A percentile compares a stretch with the other conserved stretches of the same genome.
Conservation (phyloP, 2,888 invertebrate species). For the Tiliacea citrago region DNA sequence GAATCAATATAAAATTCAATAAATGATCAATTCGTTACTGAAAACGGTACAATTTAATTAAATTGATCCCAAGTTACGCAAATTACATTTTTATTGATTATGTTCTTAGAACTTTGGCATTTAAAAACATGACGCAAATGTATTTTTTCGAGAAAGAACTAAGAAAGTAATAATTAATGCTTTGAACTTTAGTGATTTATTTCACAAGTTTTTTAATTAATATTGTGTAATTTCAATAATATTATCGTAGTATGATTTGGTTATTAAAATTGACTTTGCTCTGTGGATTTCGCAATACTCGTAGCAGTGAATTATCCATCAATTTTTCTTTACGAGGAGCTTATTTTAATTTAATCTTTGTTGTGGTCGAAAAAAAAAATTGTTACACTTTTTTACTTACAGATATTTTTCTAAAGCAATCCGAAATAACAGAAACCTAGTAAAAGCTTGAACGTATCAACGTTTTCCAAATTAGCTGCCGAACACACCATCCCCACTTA, state of each 20-base stretch:
- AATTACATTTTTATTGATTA: not conserved
- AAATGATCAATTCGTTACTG: not conserved
- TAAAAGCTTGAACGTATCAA: not conserved
- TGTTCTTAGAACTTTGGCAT: not conserved
- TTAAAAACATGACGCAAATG: not conserved
- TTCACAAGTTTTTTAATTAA: not conserved
- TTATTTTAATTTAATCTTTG: not conserved
- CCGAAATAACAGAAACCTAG: not conserved
- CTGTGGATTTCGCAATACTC: not conserved
- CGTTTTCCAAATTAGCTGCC: not conserved
- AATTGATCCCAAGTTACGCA: not conserved
- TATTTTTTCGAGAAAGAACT: too few relatives aligned
- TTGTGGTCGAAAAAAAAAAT: too few relatives aligned
- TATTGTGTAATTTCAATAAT: not conserved
- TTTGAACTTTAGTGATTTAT: not conserved
- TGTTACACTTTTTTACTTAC: not conserved
- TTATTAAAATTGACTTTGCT: not conserved
- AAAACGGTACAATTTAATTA: not conserved
- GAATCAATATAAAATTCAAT: not conserved
- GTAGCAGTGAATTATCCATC: not conserved
- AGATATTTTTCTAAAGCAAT: not conserved
- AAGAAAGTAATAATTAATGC: not conserved
- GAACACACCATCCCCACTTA: too few relatives aligned
- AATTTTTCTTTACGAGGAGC: not conserved
- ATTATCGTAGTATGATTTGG: not conserved